Percentiles rank a stretch among this genome's conserved stretches.
phyloP scores from a whole-genome alignment of 2,888 invertebrate species.

The Aromia moschata region DNA sequence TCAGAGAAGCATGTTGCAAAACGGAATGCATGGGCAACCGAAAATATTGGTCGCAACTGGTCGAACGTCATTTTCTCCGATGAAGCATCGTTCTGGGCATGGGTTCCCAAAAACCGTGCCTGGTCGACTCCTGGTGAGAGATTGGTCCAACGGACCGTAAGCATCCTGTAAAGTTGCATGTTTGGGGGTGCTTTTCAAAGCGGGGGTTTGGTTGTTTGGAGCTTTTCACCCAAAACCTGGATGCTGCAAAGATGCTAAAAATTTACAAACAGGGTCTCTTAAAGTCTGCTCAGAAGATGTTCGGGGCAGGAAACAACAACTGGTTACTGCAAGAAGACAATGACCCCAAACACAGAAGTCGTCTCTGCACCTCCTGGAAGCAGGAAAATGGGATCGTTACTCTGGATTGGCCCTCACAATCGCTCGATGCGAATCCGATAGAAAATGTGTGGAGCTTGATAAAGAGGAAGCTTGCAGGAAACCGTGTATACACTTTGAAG shows the following conservation, averaged over 20 bases:
- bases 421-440: slow-evolving; percentile 15
- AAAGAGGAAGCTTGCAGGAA: neutral
- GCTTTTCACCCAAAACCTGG: neutral
- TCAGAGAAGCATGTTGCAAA: too few species aligned
- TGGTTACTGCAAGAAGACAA: neutral
- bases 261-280: neutral
- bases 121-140: neutral
- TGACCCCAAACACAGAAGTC: neutral
- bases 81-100: neutral
- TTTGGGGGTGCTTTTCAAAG: slow-evolving; percentile 9
- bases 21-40: too few species aligned
- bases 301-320: neutral
- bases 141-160: slow-evolving; percentile 1
- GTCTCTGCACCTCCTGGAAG: slow-evolving; percentile 1
- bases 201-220: neutral
- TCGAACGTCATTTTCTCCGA: too few species aligned
- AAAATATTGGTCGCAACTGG: too few species aligned
- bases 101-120: slow-evolving; percentile 2
- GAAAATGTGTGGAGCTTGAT: slow-evolving; percentile 9
- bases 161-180: neutral
- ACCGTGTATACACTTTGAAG: neutral
- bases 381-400: neutral
- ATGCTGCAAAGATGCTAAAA: neutral
- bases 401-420: neutral
- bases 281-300: slow-evolving; percentile 1